Base-by-base conservation (phyloP, 2,797 vertebrate genomes). In the Sebastes trivittatus region DNA sequence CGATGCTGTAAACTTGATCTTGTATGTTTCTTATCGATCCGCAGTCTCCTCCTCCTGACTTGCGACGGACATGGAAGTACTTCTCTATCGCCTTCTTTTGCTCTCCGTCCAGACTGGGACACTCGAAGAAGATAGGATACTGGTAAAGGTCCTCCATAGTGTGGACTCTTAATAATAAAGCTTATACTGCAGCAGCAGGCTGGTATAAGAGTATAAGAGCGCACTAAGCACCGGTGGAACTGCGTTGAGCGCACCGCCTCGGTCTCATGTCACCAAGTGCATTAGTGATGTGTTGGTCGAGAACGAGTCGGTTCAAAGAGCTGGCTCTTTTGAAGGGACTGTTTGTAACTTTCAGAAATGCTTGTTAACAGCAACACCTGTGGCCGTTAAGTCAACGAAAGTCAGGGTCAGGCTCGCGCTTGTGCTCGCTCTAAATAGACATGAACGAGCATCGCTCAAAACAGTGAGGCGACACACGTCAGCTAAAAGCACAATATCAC, bases 11-110 rank as follows among this genome's bases (percentile, higher is more conserved):
- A 59, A 90, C 29, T 4, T 71, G 11, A 2, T 63, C 66, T 0
- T 5, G 0, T 0, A 73, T 4, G 1, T 36, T 2, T 1, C 55
- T 83, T 2, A 93, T 20, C 0, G 42, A 11, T 20, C 89, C 64
- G 64, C 91, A 90, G 1, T 95, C 90, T 16, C 94, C 94, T 10
- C 93, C 94, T 4, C 90, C 89, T 0, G 93, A 94, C 56, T 78
- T 93, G 4, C 93, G 88, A 0, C 62, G 72, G 20, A 91, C 77
- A 0, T 75, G 16, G 13, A 94, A 94, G n/a, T 93, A 85, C 1
- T 5, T 86, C 32, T 88, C 67, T 1, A 92, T 34, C 22, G 2
- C 91, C 20, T 54, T 87, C 55, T 4, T 74, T 4, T 75, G 70
- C 1, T 84, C 82, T 7, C 4, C 8, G 66, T 81, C 63, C 75